Percentiles rank a stretch among this genome's conserved stretches.
phyloP scores from a whole-genome alignment of 1,140 invertebrate genomes.

The Orchestia grillus region DNA sequence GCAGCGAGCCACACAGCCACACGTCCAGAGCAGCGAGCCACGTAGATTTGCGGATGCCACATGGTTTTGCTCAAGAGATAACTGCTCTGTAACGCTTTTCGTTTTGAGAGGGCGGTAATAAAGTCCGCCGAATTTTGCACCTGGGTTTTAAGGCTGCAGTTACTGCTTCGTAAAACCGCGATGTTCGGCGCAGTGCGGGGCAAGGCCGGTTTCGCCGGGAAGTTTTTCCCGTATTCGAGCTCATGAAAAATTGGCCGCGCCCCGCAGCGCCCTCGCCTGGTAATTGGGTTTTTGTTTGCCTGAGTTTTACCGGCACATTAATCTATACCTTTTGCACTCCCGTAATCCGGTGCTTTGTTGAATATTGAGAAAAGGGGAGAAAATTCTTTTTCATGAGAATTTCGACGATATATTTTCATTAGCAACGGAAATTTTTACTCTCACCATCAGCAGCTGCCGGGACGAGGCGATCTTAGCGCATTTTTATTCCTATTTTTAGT shows the following conservation, averaged over 20 bases:
- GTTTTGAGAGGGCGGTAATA: neutral
- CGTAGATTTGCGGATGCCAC: neutral
- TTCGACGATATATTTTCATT: neutral
- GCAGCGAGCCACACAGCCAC: neutral
- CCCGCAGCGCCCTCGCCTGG: neutral
- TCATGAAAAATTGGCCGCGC: neutral
- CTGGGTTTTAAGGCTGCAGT: neutral
- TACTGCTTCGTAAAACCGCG: no score
- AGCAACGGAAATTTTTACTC: neutral
- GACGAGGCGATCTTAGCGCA: neutral
- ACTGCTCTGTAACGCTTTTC: neutral
- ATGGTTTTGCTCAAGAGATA: neutral
- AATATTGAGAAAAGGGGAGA: neutral
- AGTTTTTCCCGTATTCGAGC: neutral
- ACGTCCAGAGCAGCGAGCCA: neutral
- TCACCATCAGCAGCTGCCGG: neutral
- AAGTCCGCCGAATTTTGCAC: neutral
- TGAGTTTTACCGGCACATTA: neutral
- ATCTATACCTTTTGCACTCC: no score
- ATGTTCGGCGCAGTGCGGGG: neutral
- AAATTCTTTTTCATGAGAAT: neutral
- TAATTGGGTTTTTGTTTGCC: neutral
- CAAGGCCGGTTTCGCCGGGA: no score
- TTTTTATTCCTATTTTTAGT: neutral
- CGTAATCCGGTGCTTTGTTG: neutral